phyloP scores from a whole-genome alignment of 2,113 vertebrate genomes.

The Herpetotheres cachinnans region DNA sequence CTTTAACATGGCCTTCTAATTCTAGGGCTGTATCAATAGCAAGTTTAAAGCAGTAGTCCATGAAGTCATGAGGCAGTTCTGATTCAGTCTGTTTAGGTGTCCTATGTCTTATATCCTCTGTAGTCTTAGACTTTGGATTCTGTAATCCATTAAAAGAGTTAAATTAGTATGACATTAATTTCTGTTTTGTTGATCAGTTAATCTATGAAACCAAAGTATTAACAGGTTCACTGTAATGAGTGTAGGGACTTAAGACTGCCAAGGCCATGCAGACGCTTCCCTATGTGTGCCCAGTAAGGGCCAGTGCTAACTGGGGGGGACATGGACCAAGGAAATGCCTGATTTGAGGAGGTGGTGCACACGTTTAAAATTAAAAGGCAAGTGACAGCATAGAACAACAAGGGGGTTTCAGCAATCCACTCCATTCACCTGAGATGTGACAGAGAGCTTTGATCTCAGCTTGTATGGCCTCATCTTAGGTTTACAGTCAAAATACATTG shows the following conservation, averaged over 20 bases:
- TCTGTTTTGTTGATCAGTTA: neutral
- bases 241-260: neutral
- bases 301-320: neutral
- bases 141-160: neutral
- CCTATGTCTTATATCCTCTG: neutral
- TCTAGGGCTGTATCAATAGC: neutral
- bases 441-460: neutral
- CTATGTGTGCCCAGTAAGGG: neutral
- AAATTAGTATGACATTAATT: neutral
- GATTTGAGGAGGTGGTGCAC: neutral
- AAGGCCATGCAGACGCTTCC: neutral
- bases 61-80: constrained; percentile 24
- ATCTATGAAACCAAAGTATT: neutral
- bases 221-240: neutral
- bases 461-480: neutral
- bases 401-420: neutral
- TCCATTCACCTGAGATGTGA: neutral
- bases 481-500: neutral
- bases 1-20: neutral
- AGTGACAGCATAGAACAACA: neutral
- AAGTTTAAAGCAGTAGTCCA: neutral
- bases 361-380: neutral
- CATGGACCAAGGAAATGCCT: neutral
- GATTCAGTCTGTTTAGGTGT: neutral
- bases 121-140: neutral